These are phyloP conservation scores for Formica exsecta DNA, from an alignment of 1,140 invertebrate genomes.

Conservation along the genomic window DNA sequence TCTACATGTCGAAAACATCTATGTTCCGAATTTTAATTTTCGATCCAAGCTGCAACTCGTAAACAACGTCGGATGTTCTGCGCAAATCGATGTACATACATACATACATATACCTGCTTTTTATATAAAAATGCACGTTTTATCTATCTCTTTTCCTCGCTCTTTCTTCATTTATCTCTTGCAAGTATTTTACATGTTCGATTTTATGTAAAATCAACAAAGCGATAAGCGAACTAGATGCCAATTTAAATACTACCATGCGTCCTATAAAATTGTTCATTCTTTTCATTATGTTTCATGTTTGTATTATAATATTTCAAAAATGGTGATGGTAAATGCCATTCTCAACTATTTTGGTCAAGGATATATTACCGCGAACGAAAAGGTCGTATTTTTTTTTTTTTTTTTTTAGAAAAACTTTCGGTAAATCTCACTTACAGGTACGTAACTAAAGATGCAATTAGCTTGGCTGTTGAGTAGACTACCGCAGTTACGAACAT, in stretches of 20 bases:
- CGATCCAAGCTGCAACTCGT: slow-evolving; percentile 41
- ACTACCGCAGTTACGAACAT: slow-evolving; percentile 92
- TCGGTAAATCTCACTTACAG: too few species aligned
- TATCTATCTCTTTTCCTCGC: background rate
- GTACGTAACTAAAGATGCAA: too few species aligned
- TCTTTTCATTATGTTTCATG: background rate
- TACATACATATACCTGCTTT: slow-evolving; percentile 54
- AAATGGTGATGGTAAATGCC: background rate
- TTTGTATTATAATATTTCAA: slow-evolving; percentile 46
- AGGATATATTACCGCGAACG: background rate
- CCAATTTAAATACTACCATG: slow-evolving; percentile 12
- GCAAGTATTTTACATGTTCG: background rate
- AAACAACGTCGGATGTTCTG: slow-evolving; percentile 33
- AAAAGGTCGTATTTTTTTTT: background rate
- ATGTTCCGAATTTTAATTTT: slow-evolving; percentile 65
- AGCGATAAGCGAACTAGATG: slow-evolving; percentile 11
- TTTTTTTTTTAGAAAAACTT: too few species aligned
- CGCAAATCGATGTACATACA: slow-evolving; percentile 59
- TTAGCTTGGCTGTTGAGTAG: slow-evolving; percentile 95
- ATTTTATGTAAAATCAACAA: slow-evolving; percentile 26
- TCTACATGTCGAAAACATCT: slow-evolving; percentile 59
- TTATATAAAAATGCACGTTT: slow-evolving; percentile 42
- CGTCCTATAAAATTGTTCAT: background rate
- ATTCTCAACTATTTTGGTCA: background rate
- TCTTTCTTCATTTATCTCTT: background rate